Conservation (phyloP, 2,888 invertebrate genomes). For the Agrochola circellaris region DNA sequence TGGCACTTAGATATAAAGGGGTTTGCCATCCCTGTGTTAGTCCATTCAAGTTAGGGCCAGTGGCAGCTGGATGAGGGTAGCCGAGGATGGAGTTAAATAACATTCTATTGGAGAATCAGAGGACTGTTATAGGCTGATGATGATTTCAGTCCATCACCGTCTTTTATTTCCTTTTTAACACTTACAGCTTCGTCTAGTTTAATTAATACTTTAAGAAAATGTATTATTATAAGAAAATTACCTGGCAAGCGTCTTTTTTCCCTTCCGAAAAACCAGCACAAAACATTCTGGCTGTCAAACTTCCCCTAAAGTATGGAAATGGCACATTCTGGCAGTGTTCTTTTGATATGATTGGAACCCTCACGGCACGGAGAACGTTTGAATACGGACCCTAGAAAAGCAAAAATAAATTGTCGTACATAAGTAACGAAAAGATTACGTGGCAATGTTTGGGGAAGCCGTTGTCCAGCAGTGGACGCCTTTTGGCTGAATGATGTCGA, state of each 20-base stretch:
- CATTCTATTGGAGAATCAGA: not conserved
- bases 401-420: not conserved
- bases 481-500: not conserved
- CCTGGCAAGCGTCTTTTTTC: conserved; percentile 87
- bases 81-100: not conserved
- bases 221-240: conserved; percentile 54
- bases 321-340: conserved; percentile 84
- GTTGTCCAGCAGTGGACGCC: not conserved
- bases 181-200: not conserved
- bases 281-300: conserved; percentile 85
- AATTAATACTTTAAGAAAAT: not conserved
- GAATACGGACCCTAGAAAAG: conserved; percentile 84
- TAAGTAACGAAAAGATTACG: not conserved
- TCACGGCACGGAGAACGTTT: conserved; percentile 80
- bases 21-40: not conserved
- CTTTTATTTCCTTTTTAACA: not conserved
- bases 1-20: too few species aligned
- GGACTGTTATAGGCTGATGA: not conserved
- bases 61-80: too few species aligned
- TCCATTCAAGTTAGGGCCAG: not conserved
- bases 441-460: too few species aligned
- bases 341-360: conserved; percentile 85
- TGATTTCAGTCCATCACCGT: not conserved
- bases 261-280: conserved; percentile 86
- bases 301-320: conserved; percentile 84